Evolutionary conservation across 1,140 invertebrate genomes (phyloP).

Genomic region (Choristoneura fumiferana): DNA sequence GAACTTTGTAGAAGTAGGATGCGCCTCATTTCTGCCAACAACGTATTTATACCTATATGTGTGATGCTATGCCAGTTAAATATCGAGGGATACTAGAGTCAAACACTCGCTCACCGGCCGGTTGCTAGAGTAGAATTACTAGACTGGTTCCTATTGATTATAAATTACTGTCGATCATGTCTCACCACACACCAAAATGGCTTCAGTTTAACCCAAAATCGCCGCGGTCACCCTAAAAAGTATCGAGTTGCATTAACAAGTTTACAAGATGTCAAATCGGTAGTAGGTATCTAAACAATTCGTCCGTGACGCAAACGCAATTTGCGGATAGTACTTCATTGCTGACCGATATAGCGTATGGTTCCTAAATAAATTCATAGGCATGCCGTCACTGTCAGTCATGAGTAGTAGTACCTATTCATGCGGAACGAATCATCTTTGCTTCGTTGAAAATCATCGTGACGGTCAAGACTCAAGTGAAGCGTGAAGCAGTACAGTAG

Average conservation of each 20-base stretch:
- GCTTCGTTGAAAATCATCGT: constrained; percentile 33
- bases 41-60: constrained; percentile 14
- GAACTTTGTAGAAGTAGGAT: constrained; percentile 63
- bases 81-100: not conserved
- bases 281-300: constrained; percentile 5
- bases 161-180: not conserved
- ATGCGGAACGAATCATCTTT: constrained; percentile 50
- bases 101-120: not conserved
- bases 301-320: constrained; percentile 21
- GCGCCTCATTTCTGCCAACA: constrained; percentile 58
- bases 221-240: not conserved
- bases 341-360: constrained; percentile 31
- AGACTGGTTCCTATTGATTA: not conserved
- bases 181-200: not conserved
- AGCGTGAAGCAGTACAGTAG: constrained; percentile 25
- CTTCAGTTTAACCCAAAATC: not conserved
- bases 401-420: constrained; percentile 28
- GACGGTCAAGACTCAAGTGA: constrained; percentile 21
- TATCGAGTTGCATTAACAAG: constrained; percentile 4
- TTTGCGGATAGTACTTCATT: constrained; percentile 12
- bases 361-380: constrained; percentile 32
- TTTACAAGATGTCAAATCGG: not conserved
- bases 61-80: constrained; percentile 1
- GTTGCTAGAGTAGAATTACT: not conserved
- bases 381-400: constrained; percentile 22